phyloP scores from a whole-genome alignment of 2,888 invertebrate species.

The Prostheceraeus crozeri region DNA sequence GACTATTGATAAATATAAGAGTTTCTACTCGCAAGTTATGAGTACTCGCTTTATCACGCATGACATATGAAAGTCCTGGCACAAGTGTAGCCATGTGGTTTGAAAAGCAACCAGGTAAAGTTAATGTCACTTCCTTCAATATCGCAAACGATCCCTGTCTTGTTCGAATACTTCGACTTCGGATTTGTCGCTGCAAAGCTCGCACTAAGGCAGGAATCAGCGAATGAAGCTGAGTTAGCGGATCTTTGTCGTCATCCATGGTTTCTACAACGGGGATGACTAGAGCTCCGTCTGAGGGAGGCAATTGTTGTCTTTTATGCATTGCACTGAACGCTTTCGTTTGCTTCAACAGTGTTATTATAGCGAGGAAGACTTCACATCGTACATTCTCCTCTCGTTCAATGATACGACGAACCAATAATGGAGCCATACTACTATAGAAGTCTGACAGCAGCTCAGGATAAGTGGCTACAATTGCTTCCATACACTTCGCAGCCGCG shows the following conservation, averaged over 20 bases:
- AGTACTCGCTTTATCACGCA: conserved; percentile 78
- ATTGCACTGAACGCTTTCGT: conserved; percentile 70
- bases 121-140: conserved; percentile 77
- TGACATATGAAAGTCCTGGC: conserved; percentile 71
- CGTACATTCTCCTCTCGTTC: conserved; percentile 98
- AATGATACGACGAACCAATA: conserved; percentile 83
- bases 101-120: conserved; percentile 78
- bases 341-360: conserved; percentile 80
- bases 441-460: conserved; percentile 82
- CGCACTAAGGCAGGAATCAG: conserved; percentile 73
- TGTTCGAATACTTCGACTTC: conserved; percentile 58
- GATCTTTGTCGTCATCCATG: conserved; percentile 29
- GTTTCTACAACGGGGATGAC: no score
- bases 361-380: conserved; percentile 91
- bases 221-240: conserved; percentile 42
- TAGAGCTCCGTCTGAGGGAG: no score
- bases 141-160: conserved; percentile 63
- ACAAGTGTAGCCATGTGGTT: conserved; percentile 75
- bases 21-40: conserved; percentile 93
- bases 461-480: conserved; percentile 83
- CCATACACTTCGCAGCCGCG: conserved; percentile 91
- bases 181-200: conserved; percentile 77
- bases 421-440: conserved; percentile 78
- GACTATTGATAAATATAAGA: conserved; percentile 76
- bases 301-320: no score